These are phyloP conservation scores for Drosophila ficusphila DNA, from an alignment of 1,140 invertebrate species.

Conservation along the genomic window DNA sequence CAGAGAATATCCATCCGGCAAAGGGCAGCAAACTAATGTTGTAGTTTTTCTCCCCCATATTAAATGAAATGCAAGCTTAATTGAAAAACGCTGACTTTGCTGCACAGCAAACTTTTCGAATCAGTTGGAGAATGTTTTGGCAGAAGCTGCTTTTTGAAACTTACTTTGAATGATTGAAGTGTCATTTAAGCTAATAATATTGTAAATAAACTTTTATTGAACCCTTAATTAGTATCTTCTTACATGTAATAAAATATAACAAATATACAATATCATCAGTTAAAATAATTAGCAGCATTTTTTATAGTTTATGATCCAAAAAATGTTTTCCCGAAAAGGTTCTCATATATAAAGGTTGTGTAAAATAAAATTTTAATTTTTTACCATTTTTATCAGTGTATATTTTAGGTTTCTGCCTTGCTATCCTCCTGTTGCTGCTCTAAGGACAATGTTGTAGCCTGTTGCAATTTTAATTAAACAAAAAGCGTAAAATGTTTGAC, in stretches of 20 bases:
- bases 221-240: too few relatives aligned
- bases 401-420: background rate
- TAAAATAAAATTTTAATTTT: too few relatives aligned
- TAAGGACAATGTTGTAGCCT: conserved; percentile 37
- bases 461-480: conserved; percentile 81
- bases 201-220: too few relatives aligned
- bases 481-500: conserved; percentile 80
- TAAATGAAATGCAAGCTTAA: conserved; percentile 76
- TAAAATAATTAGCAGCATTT: too few relatives aligned
- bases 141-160: too few relatives aligned
- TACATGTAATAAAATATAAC: too few relatives aligned
- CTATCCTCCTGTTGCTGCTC: conserved; percentile 14
- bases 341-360: too few relatives aligned
- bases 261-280: too few relatives aligned
- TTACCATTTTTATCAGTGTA: background rate
- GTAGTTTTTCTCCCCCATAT: conserved; percentile 24
- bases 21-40: conserved; percentile 47
- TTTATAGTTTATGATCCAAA: too few relatives aligned
- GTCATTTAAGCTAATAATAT: too few relatives aligned
- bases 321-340: too few relatives aligned
- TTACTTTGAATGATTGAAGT: too few relatives aligned
- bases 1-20: conserved; percentile 34
- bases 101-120: background rate
- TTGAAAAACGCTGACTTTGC: conserved; percentile 67
- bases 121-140: background rate